These are phyloP conservation scores for Thymelicus acteon DNA, from an alignment of 2,888 invertebrate species.

Conservation along the genomic window DNA sequence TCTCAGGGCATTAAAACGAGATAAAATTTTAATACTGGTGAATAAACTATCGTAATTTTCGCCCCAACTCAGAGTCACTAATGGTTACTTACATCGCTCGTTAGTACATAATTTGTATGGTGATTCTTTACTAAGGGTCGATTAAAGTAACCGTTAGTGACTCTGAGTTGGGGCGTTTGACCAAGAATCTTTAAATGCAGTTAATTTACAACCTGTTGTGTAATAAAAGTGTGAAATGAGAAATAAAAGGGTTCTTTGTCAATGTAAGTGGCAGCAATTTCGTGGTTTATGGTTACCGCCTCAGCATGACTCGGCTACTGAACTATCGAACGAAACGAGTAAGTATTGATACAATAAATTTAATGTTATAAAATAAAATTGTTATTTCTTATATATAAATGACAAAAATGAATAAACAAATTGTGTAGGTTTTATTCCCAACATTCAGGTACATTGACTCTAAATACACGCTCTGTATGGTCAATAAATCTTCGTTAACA, in stretches of 20 bases:
- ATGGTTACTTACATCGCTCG: no score
- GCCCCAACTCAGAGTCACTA: no score
- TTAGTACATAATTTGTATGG: no score
- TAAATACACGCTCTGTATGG: conserved; percentile 11
- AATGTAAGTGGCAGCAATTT: conserved; percentile 49
- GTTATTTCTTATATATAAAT: conserved; percentile 21
- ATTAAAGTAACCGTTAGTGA: no score
- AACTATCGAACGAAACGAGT: conserved; percentile 52
- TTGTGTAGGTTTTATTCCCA: conserved; percentile 21
- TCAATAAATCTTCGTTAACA: conserved; percentile 25
- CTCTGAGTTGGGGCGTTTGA: no score
- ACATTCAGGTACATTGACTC: conserved; percentile 21
- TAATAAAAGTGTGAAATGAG: conserved; percentile 49
- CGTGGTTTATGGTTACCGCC: conserved; percentile 47
- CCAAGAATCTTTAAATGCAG: conserved; percentile 43
- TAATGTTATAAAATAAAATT: conserved; percentile 30
- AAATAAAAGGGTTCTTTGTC: conserved; percentile 48
- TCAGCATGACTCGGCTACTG: conserved; percentile 58
- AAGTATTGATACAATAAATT: conserved; percentile 46
- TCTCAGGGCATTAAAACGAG: conserved; percentile 22
- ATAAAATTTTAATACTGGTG: conserved; percentile 25
- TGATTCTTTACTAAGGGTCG: no score
- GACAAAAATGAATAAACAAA: neutral
- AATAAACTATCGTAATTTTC: conserved; percentile 30
- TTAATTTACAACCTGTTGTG: conserved; percentile 53